Base-by-base conservation (phyloP, 2,113 vertebrate species). In the Apaloderma vittatum region DNA sequence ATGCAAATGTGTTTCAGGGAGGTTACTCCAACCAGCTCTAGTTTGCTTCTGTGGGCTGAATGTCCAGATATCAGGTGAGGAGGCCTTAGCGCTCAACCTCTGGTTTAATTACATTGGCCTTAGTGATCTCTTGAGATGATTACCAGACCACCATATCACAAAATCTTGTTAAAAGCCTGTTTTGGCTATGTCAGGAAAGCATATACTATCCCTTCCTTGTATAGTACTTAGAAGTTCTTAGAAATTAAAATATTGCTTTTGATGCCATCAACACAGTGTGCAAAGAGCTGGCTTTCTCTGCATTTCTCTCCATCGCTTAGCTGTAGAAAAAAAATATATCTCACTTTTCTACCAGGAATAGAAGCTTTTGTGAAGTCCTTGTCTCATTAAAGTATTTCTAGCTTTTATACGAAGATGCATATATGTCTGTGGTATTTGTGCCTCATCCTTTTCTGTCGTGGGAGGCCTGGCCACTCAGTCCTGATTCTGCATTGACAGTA, bases 41-140 rank as follows among this genome's bases (percentile, higher is more conserved):
- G 63, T 71, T 46, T 70, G 27, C 22, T 84, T 12, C 23, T 30
- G 23, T 49, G 58, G 10, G 34, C 57, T 75, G 57, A 34, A 63
- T 63, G 72, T 22, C 30, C 32, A 14, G 46, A 3, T 9, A 15
- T 55, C n/a, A 30, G 48, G 15, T 0, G 0, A 90, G 23, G 63
- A 90, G 23, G 63, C 71, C 46, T 93, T 58, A n/a, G n/a, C 54
- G 6, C 20, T 84, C 61, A 78, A 1, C 14, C 22, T 82, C 70
- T 78, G 57, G 7, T 78, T 67, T 75, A 46, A 55, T 86, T 86
- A 11, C 48, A 16, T 32, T 59, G 29, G 24, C 61, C 26, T 78
- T 75, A 48, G 19, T 54, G 73, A 55, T 17, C 59, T 61, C 36
- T 51, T 36, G 58, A 72, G 67, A 67, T 51, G 27, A 23, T 68